These are phyloP conservation scores for Hylia prasina DNA, from an alignment of 2,113 vertebrate genomes.

Conservation along the genomic window DNA sequence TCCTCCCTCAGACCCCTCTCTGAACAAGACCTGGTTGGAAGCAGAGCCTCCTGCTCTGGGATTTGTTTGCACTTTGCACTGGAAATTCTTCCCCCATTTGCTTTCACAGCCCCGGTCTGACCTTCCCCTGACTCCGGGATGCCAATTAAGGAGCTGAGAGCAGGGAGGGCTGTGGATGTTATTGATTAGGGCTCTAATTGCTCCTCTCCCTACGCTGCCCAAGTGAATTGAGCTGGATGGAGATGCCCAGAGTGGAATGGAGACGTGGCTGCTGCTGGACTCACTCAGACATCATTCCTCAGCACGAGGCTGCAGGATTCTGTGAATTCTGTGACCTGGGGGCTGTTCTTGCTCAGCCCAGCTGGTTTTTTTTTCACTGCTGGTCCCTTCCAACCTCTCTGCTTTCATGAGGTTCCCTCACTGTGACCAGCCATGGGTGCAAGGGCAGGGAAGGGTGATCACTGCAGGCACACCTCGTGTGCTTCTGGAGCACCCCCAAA, in stretches of 20 bases:
- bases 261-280: background rate
- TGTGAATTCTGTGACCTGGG: background rate
- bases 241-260: background rate
- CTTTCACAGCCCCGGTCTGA: background rate
- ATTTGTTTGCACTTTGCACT: background rate
- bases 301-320: background rate
- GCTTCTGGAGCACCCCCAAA: background rate
- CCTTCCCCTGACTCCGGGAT: background rate
- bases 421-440: background rate
- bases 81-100: background rate
- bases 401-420: background rate
- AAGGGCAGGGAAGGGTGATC: background rate
- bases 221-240: background rate
- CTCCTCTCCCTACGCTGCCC: background rate
- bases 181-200: constrained; percentile 62
- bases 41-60: background rate
- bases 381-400: background rate
- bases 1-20: background rate
- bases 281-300: background rate
- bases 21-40: background rate
- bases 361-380: background rate
- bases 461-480: fast-evolving
- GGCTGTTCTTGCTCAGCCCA: background rate
- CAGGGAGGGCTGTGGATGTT: background rate
- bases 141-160: constrained; percentile 32